Base-by-base conservation (phyloP, 2,888 invertebrate species). In the Ennomos fuscantarius region DNA sequence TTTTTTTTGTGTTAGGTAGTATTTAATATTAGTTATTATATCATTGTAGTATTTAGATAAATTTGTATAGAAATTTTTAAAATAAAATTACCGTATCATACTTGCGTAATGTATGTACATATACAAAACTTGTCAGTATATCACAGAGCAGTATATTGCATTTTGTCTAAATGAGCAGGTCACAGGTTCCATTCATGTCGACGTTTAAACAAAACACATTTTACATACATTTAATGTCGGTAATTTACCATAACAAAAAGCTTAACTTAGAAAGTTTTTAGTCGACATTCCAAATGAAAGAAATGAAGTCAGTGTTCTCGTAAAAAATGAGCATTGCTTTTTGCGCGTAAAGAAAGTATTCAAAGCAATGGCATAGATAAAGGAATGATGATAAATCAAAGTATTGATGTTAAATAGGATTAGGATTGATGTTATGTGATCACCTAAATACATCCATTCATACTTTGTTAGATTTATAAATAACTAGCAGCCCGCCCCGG, bases 251-350 rank as follows among this genome's bases (percentile, higher is more conserved):
- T 52, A 35, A 55, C 31, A 65, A 58, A 59, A 62, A 57, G 50
- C 45, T 56, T 60, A 50, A 60, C 62, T 62, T 42, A 65, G 62
- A 65, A 55, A 60, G 45, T 50, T 11, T 50, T 44, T 52, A 15
- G 45, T 47, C 53, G 37, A 60, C 47, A 41, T 34, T 41, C n/a
- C 41, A 24, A 44, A 53, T 35, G 50, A n/a, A 55, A 54, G 39
- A 53, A 47, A 51, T 32, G 35, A 6, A 24, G 40, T 34, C 40
- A 15, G 43, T 51, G 47, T 43, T 35, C 33, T 31, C 11, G 33
- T 43, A 55, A 58, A 55, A 58, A 63, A 43, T 49, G 24, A 36
- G 35, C 51, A 44, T 46, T 34, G 10, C 48, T 36, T 60, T 59
- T 56, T 60, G 53, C 50, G n/a, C 49, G 24, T 46, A 50, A 62